Percentiles rank a stretch among this genome's conserved stretches.
phyloP scores from a whole-genome alignment of 2,888 invertebrate genomes.

The Pachymerium ferrugineum region DNA sequence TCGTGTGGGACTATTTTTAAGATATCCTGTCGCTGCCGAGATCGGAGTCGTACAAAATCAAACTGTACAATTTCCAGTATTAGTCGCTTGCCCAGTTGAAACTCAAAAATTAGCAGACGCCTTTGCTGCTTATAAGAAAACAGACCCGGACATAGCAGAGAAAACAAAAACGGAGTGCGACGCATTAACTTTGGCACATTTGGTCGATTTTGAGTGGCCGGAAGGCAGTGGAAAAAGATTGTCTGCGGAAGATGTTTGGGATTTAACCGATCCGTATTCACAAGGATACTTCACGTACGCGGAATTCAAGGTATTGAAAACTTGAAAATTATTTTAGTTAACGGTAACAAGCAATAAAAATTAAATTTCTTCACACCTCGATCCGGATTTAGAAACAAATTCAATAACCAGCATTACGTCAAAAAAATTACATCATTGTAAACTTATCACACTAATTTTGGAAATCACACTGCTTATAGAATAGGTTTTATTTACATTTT shows the following conservation, averaged over 20 bases:
- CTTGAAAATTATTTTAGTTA: background rate
- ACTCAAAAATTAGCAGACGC: background rate
- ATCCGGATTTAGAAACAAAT: too few relatives aligned
- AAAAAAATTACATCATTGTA: too few relatives aligned
- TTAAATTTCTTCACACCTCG: too few relatives aligned
- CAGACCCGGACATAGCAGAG: background rate
- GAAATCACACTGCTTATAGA: too few relatives aligned
- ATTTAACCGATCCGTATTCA: background rate
- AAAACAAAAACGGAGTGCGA: background rate
- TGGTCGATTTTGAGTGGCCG: background rate
- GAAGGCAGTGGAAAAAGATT: background rate
- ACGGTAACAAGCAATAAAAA: too few relatives aligned
- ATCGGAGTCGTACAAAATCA: constrained; percentile 28
- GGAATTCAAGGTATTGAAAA: background rate
- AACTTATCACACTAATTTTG: too few relatives aligned
- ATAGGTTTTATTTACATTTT: too few relatives aligned
- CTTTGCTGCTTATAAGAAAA: background rate
- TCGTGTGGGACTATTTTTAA: background rate
- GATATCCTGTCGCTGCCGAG: constrained; percentile 18
- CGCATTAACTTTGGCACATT: background rate
- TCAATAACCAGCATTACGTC: too few relatives aligned
- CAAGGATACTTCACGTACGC: background rate
- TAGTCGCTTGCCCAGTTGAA: background rate
- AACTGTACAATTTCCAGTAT: background rate
- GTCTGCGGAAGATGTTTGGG: constrained; percentile 23